Evolutionary conservation across 2,797 vertebrate genomes (phyloP).

Genomic region (Loriculus beryllinus): DNA sequence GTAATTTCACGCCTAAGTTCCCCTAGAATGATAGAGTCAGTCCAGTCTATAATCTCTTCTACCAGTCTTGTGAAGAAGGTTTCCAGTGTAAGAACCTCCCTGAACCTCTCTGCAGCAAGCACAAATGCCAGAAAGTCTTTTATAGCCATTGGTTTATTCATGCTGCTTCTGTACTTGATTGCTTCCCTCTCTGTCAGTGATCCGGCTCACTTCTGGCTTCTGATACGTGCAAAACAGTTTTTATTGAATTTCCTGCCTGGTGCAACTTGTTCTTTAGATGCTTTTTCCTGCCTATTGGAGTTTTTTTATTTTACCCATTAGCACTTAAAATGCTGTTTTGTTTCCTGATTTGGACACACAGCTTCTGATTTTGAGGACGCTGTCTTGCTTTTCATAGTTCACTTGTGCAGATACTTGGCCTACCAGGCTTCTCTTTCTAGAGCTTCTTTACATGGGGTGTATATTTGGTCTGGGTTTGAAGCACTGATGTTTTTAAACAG

Average conservation of each 20-base stretch:
- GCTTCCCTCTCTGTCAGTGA: background rate
- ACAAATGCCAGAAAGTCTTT: accelerated
- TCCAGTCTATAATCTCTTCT: background rate
- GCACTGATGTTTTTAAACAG: background rate
- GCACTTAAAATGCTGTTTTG: background rate
- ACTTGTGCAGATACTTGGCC: background rate
- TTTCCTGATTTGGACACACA: background rate
- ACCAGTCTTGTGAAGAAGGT: background rate
- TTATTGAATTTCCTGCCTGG: background rate
- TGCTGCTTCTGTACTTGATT: background rate
- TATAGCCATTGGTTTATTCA: background rate
- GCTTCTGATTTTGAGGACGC: background rate
- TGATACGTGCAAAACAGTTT: background rate
- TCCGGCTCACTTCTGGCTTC: background rate
- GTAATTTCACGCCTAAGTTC: accelerated
- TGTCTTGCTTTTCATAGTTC: background rate
- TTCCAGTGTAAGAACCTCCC: background rate
- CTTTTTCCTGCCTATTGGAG: background rate
- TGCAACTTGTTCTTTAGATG: background rate
- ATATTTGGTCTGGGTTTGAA: background rate
- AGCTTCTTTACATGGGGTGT: background rate
- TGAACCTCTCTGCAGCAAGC: background rate
- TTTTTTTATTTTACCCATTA: background rate
- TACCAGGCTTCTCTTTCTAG: background rate
- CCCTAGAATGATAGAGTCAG: background rate